phyloP scores from a whole-genome alignment of 2,797 vertebrate genomes.

The Stomatorhinus walkeri region DNA sequence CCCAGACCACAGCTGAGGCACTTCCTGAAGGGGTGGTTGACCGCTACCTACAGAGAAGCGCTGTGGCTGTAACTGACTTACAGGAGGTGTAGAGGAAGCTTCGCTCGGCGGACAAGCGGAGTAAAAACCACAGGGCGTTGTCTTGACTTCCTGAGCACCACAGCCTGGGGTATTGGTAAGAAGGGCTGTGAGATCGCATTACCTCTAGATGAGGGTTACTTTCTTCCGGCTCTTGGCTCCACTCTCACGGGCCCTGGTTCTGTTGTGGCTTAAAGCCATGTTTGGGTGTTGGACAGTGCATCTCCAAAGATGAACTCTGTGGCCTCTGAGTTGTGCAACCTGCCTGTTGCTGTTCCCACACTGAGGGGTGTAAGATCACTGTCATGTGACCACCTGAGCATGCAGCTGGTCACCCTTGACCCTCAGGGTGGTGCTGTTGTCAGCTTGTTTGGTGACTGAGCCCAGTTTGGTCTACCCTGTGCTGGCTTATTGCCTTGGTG shows the following conservation, averaged over 20 bases:
- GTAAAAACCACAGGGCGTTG: not conserved
- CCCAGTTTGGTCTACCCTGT: not conserved
- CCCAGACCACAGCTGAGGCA: not conserved
- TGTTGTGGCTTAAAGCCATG: not conserved
- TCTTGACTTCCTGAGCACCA: not conserved
- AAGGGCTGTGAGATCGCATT: not conserved
- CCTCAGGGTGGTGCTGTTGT: not conserved
- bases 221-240: not conserved
- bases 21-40: not conserved
- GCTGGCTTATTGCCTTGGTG: not conserved
- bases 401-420: conserved; percentile 14
- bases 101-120: not conserved
- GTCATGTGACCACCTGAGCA: not conserved
- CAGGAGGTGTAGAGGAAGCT: not conserved
- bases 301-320: not conserved
- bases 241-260: not conserved
- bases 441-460: conserved; percentile 3
- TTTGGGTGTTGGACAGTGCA: not conserved
- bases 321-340: not conserved
- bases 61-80: not conserved
- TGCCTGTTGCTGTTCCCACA: not conserved
- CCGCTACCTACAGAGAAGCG: not conserved
- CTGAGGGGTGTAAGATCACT: not conserved
- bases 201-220: not conserved
- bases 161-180: not conserved